Evolutionary conservation across 2,797 vertebrate species (phyloP), one percentile per base, ranked within the genome.

Genomic region (Micromesistius poutassou): DNA sequence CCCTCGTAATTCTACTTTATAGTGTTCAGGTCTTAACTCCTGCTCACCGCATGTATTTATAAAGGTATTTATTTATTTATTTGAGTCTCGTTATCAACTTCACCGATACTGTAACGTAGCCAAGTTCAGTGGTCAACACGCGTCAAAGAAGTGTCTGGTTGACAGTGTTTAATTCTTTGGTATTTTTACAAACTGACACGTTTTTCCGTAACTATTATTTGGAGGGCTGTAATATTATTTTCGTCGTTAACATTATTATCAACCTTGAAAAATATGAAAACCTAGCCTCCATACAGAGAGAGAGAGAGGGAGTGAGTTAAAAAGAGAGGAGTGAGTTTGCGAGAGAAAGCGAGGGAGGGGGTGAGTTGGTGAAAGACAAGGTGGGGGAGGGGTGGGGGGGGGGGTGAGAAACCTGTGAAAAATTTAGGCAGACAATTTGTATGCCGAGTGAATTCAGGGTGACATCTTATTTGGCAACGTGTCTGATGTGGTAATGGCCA

Each of bases 401-500:
- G 62, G 25, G n/a, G 62, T 8, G 62, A 66, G 62, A 68, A 25
- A 68, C 7, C n/a, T 25, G 25, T 25, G 62, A 68, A 12, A 68
- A 28, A 22, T 62, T 62, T 62, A 0, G 25, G 62, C 7, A 9
- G 25, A 30, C 9, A n/a, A 31, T 75, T 30, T 62, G 46, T 75
- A 25, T 68, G 46, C 75, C 75, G 81, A 81, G 80, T 78, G 68
- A 81, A 87, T 84, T 50, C 5, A 72, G 86, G 74, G 78, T 83
- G 85, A 87, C 87, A 85, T 83, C 75, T 76, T 83, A 76, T 79
- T 72, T 78, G 80, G 78, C 72, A 71, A 74, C 46, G 76, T 82
- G 84, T 86, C 85, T 77, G 76, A 85, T 75, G 81, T 80, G 80
- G 82, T 78, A 78, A 82, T 9, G 30, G 71, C 81, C 1, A 62